Evolutionary conservation across 2,888 invertebrate genomes (phyloP).

Genomic region (Drosophila borealis): DNA sequence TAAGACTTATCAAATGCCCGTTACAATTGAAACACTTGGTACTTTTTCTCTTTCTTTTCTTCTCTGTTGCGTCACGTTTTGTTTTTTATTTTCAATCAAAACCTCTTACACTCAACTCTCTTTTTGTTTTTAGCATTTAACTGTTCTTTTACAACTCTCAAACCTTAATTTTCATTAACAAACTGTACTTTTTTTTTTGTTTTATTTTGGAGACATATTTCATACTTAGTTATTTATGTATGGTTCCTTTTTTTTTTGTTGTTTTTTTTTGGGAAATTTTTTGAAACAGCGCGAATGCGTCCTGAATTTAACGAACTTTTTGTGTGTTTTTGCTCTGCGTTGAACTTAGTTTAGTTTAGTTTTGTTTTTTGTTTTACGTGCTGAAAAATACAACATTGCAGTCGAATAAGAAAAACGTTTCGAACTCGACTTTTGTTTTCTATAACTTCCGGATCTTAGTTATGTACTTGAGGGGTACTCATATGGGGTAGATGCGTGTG

Average conservation of each 20-base stretch:
- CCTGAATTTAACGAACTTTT: slow-evolving; percentile 61
- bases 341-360: slow-evolving; percentile 40
- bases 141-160: slow-evolving; percentile 50
- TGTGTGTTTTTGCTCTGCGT: slow-evolving; percentile 23
- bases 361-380: slow-evolving; percentile 49
- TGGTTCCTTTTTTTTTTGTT: slow-evolving; percentile 1
- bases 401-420: slow-evolving; percentile 43
- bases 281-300: slow-evolving; percentile 40
- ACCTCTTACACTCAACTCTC: slow-evolving; percentile 39
- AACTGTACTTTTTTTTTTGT: slow-evolving; percentile 51
- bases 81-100: slow-evolving; percentile 57
- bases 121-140: slow-evolving; percentile 11
- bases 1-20: not conserved
- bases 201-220: slow-evolving; percentile 21
- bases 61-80: slow-evolving; percentile 57
- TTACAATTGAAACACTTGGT: slow-evolving; percentile 26
- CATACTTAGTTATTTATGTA: slow-evolving; percentile 22
- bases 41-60: slow-evolving; percentile 53
- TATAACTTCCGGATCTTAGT: slow-evolving; percentile 4
- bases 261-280: slow-evolving; percentile 17
- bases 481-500: slow-evolving; percentile 10
- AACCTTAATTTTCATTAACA: slow-evolving; percentile 65
- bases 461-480: slow-evolving; percentile 11
- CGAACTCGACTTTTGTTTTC: not conserved
- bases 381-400: slow-evolving; percentile 76